Base-by-base conservation (phyloP, 2,113 vertebrate species). In the Macrotus californicus region DNA sequence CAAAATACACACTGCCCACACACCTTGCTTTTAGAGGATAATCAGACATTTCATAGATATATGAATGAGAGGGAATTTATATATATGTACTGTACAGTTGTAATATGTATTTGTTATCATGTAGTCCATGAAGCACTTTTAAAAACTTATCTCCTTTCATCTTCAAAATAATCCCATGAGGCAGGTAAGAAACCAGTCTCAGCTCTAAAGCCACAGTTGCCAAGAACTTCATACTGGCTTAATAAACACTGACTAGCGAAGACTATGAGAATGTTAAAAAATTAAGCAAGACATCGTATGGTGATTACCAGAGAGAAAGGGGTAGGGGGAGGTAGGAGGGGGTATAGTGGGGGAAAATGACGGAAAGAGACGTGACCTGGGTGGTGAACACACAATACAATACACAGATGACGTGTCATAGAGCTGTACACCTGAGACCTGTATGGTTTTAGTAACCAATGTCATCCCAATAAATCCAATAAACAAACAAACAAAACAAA, bases 181-280 rank as follows among this genome's bases (percentile, higher is more conserved):
- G 29, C 43, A 90, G 41, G 13, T 75, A 75, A 91, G 59, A 41
- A 87, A 89, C n/a, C n/a, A 70, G 70, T 18, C 67, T 93, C 56
- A 89, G 73, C 52, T 95, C 86, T 94, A 22, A 18, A 94, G 83
- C 7, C 87, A 87, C 1, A 64, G 19, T n/a, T 70, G 29, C n/a
- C 91, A 90, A 88, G 59, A 95, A 81, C 84, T 82, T 54, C 82
- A 82, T 16, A 73, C 6, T 7, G 86, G 43, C 46, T 90, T 91
- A 59, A 84, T 61, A 84, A 84, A 84, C 50, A 59, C 26, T 81
- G 85, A 89, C 70, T 56, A 91, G 50, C 73, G n/a, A 93, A 76
- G 79, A 73, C 66, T n/a, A 83, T 16, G 36, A 92, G 59, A 72
- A 95, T 12, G n/a, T 91, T 75, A 19, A 52, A 93, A 89, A 66